Percentiles rank a stretch among this genome's conserved stretches.
phyloP scores from a whole-genome alignment of 1,140 invertebrate genomes.

The Drosophila littoralis region DNA sequence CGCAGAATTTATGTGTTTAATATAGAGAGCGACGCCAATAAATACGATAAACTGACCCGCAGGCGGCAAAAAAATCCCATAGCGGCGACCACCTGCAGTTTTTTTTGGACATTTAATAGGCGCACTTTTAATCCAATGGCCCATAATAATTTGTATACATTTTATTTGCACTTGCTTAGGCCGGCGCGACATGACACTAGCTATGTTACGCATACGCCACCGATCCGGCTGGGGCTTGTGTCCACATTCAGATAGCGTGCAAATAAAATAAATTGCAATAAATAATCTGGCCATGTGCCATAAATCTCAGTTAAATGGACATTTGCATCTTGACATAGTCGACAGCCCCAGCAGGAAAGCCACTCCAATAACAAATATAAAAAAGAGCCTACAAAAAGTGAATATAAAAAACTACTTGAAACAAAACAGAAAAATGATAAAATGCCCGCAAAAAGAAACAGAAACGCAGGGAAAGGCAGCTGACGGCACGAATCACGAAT shows the following conservation, averaged over 20 bases:
- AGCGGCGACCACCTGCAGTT: constrained; percentile 40
- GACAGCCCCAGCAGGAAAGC: constrained; percentile 42
- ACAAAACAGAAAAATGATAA: constrained; percentile 68
- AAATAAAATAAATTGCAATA: constrained; percentile 83
- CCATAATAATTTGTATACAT: constrained; percentile 80
- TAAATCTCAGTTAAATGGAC: constrained; percentile 82
- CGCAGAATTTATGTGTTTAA: constrained; percentile 71
- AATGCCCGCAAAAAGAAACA: constrained; percentile 61
- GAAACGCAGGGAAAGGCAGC: not conserved
- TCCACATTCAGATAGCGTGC: constrained; percentile 75
- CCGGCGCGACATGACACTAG: not conserved
- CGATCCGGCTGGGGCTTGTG: constrained; percentile 47
- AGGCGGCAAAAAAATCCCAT: constrained; percentile 36
- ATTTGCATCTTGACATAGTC: constrained; percentile 82
- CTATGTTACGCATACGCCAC: constrained; percentile 49
- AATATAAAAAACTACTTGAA: constrained; percentile 47
- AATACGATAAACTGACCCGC: constrained; percentile 74
- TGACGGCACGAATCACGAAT: not conserved
- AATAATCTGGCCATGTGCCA: constrained; percentile 76
- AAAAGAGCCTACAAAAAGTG: constrained; percentile 22
- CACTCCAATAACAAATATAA: constrained; percentile 6
- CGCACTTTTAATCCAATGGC: constrained; percentile 68
- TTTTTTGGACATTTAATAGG: constrained; percentile 40
- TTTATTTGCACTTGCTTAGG: constrained; percentile 78
- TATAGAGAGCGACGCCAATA: constrained; percentile 68